Percentiles rank a stretch among this genome's conserved stretches.
These are phyloP conservation scores for Tapera naevia DNA, from an alignment of 2,797 vertebrate genomes.

Conservation along the genomic window DNA sequence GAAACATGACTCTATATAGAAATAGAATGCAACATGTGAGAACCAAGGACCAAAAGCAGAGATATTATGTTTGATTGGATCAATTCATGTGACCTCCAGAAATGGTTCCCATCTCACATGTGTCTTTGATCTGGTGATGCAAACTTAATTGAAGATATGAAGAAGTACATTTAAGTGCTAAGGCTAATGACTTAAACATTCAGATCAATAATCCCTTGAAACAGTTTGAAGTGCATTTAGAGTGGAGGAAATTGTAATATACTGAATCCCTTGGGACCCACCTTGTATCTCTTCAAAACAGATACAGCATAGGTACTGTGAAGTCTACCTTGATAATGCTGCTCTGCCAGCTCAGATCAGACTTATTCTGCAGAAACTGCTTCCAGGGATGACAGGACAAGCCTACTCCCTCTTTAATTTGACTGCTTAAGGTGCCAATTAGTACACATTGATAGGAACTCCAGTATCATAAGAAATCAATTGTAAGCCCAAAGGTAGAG, in stretches of 20 bases:
- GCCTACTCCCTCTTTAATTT: not conserved
- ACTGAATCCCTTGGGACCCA: not conserved
- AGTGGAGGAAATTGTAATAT: not conserved
- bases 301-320: not conserved
- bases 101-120: not conserved
- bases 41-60: not conserved
- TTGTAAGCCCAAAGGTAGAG: not conserved
- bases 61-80: not conserved
- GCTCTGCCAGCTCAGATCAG: not conserved
- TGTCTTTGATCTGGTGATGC: not conserved
- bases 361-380: not conserved
- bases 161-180: not conserved
- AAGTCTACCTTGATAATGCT: not conserved
- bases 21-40: not conserved
- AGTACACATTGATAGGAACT: not conserved
- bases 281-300: not conserved
- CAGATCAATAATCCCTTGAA: constrained; percentile 29
- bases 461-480: not conserved
- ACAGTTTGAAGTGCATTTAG: not conserved
- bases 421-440: not conserved
- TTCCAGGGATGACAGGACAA: not conserved
- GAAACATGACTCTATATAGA: not conserved
- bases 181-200: constrained; percentile 17
- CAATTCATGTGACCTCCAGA: not conserved
- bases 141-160: not conserved